These are phyloP conservation scores for Campoplex capitator DNA, from an alignment of 2,888 invertebrate genomes.

Conservation along the genomic window DNA sequence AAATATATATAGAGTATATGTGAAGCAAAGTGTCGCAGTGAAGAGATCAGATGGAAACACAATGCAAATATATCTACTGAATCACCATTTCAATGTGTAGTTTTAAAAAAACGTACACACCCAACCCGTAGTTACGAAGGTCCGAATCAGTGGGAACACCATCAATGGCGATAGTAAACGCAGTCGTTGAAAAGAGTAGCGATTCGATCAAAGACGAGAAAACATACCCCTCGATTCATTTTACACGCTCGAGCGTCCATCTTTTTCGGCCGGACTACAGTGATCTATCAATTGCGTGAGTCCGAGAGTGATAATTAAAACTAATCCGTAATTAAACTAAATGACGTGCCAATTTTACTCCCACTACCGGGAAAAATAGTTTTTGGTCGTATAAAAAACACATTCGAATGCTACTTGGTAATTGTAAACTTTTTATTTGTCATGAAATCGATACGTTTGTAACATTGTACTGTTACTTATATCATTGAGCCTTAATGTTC, in stretches of 20 bases:
- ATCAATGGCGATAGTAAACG: not conserved
- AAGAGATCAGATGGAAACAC: constrained; percentile 10
- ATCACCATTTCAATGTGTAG: constrained; percentile 4
- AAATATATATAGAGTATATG: constrained; percentile 1
- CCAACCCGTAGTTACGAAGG: not conserved
- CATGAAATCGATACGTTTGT: too few relatives aligned
- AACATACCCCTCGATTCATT: not conserved
- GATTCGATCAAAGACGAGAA: not conserved
- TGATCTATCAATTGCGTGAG: too few relatives aligned
- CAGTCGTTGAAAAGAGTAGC: not conserved
- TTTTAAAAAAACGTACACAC: not conserved
- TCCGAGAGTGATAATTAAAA: too few relatives aligned
- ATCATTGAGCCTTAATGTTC: too few relatives aligned
- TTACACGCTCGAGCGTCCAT: not conserved
- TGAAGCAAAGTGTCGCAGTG: constrained; percentile 19
- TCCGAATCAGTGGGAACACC: not conserved
- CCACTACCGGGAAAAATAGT: too few relatives aligned
- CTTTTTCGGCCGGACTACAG: too few relatives aligned
- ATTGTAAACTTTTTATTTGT: too few relatives aligned
- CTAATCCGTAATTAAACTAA: too few relatives aligned
- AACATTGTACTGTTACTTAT: too few relatives aligned
- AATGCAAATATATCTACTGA: constrained; percentile 49
- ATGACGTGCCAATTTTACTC: too few relatives aligned
- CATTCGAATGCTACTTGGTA: too few relatives aligned
- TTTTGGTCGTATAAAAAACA: too few relatives aligned